These are phyloP conservation scores for Aplocera efformata DNA, from an alignment of 2,888 invertebrate species.

Conservation along the genomic window DNA sequence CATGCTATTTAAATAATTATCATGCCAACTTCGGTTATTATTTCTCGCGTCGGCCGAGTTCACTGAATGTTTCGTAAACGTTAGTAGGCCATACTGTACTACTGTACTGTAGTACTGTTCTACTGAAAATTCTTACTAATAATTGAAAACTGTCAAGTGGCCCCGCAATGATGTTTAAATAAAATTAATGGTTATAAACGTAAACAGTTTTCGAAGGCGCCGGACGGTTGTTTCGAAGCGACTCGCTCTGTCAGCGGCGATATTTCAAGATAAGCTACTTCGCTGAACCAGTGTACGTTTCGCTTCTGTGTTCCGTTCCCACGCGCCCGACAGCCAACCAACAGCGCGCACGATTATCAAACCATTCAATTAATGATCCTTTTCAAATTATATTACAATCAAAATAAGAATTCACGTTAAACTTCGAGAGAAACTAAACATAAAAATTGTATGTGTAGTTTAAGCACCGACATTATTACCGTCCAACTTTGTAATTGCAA, in stretches of 20 bases:
- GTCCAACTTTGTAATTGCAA: slow-evolving; percentile 28
- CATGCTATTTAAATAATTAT: slow-evolving; percentile 49
- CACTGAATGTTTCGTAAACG: slow-evolving; percentile 37
- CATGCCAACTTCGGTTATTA: slow-evolving; percentile 38
- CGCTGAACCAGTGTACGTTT: slow-evolving; percentile 40
- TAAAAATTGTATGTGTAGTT: slow-evolving; percentile 16
- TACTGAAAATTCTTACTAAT: slow-evolving; percentile 18
- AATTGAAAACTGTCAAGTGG: slow-evolving; percentile 41
- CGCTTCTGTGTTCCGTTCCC: slow-evolving; percentile 55
- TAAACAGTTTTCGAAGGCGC: slow-evolving; percentile 52
- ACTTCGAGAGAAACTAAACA: slow-evolving; percentile 11
- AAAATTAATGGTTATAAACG: slow-evolving; percentile 53
- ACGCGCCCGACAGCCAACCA: slow-evolving; percentile 42
- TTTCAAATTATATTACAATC: slow-evolving; percentile 20
- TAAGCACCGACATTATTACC: slow-evolving; percentile 20
- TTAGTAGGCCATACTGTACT: no score
- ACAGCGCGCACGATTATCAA: slow-evolving; percentile 31
- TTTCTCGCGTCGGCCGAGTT: slow-evolving; percentile 32
- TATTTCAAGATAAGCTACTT: slow-evolving; percentile 69
- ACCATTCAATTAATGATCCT: slow-evolving; percentile 39
- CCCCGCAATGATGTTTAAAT: slow-evolving; percentile 47
- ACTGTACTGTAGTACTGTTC: slow-evolving; percentile 28
- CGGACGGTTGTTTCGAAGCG: slow-evolving; percentile 38
- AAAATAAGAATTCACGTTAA: slow-evolving; percentile 12
- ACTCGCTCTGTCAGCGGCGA: slow-evolving; percentile 58